Conservation (phyloP, 2,888 invertebrate genomes). For the Sympetrum striolatum region DNA sequence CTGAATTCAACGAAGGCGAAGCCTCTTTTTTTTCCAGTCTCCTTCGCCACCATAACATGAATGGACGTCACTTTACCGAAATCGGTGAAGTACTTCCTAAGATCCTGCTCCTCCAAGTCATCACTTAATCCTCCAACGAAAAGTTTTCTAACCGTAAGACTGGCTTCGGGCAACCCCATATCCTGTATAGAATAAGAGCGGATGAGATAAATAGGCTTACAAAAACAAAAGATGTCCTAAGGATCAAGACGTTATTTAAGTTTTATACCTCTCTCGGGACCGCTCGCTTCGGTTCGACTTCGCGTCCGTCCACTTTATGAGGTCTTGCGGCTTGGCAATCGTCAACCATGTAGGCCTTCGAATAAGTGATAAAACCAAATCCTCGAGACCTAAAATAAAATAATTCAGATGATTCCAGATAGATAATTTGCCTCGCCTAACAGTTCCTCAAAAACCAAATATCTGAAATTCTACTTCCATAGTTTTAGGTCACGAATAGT, state of each 20-base stretch:
- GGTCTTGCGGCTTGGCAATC: slow-evolving; percentile 80
- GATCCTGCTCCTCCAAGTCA: slow-evolving; percentile 88
- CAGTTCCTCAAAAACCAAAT: too few relatives aligned
- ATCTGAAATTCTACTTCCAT: too few relatives aligned
- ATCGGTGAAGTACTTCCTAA: slow-evolving; percentile 80
- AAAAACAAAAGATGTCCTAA: neutral
- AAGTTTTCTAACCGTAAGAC: slow-evolving; percentile 91
- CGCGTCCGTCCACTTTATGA: slow-evolving; percentile 70
- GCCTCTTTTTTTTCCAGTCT: slow-evolving; percentile 91
- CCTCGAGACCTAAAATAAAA: slow-evolving; percentile 77
- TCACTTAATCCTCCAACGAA: slow-evolving; percentile 95
- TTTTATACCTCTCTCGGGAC: slow-evolving; percentile 76
- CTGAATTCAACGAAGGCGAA: slow-evolving; percentile 97
- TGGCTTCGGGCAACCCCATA: slow-evolving; percentile 90
- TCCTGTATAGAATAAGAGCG: slow-evolving; percentile 64
- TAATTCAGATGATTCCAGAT: neutral
- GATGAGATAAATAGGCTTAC: neutral
- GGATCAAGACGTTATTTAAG: neutral
- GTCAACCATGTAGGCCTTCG: slow-evolving; percentile 93
- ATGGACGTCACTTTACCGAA: slow-evolving; percentile 84
- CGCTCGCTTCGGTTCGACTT: slow-evolving; percentile 96
- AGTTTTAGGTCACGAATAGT: too few relatives aligned
- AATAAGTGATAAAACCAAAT: slow-evolving; percentile 98
- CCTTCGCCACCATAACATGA: slow-evolving; percentile 90
- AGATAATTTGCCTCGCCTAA: too few relatives aligned